These are phyloP conservation scores for Poliocrania exsul DNA, from an alignment of 2,797 vertebrate species.

Conservation along the genomic window DNA sequence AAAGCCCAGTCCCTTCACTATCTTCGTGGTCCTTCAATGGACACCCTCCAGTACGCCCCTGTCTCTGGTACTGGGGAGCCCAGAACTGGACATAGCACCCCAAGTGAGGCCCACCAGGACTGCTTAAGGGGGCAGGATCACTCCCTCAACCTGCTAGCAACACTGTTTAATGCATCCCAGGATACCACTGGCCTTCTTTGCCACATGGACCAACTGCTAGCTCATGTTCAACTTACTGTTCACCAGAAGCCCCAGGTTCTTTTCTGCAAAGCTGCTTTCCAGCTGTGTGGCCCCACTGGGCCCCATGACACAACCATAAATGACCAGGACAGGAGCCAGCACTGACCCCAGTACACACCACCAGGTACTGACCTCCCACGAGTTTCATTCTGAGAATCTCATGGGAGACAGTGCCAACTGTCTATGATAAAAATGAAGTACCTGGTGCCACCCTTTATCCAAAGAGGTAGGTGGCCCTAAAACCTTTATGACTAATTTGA, in stretches of 20 bases:
- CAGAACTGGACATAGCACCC: neutral
- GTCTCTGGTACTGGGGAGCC: neutral
- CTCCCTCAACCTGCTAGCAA: neutral
- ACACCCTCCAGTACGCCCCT: neutral
- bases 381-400: neutral
- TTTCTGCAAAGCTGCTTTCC: neutral
- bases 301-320: neutral
- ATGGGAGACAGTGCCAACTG: neutral
- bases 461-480: neutral
- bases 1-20: neutral
- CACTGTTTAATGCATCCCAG: neutral
- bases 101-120: neutral
- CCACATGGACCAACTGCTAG: neutral
- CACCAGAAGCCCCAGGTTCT: neutral
- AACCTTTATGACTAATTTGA: neutral
- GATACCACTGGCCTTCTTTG: neutral
- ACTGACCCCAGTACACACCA: fast-evolving
- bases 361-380: neutral
- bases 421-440: neutral
- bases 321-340: neutral
- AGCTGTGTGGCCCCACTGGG: neutral
- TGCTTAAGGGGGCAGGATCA: neutral
- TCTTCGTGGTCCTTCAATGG: neutral
- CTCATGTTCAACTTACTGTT: neutral
- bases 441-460: neutral